These are phyloP conservation scores for Brachyalestes nurse DNA, from an alignment of 2,797 vertebrate genomes.

Conservation along the genomic window DNA sequence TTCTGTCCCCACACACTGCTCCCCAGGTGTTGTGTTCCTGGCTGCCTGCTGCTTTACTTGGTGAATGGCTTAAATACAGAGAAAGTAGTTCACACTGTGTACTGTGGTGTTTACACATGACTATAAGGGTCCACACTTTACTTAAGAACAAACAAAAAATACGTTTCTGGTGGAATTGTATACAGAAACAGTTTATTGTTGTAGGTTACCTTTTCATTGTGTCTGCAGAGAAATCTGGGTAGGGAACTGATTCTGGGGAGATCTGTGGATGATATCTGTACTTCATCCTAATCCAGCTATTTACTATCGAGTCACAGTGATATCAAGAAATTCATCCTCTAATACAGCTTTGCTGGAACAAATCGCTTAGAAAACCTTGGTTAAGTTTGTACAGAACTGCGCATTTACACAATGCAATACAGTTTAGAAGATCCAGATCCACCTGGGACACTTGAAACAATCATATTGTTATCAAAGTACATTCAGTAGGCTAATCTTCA, in stretches of 20 bases:
- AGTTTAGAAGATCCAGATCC: slow-evolving; percentile 41
- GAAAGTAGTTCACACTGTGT: too few relatives aligned
- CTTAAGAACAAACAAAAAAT: too few relatives aligned
- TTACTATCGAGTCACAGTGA: slow-evolving; percentile 56
- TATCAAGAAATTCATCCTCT: slow-evolving; percentile 17
- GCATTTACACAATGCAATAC: slow-evolving; percentile 29
- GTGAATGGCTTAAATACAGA: too few relatives aligned
- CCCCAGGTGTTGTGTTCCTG: too few relatives aligned
- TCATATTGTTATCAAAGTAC: slow-evolving; percentile 53
- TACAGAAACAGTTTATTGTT: slow-evolving; percentile 54
- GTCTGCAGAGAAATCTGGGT: slow-evolving; percentile 32
- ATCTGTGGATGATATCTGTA: slow-evolving; percentile 9
- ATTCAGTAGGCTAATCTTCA: slow-evolving; percentile 60
- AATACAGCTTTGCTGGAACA: slow-evolving; percentile 42
- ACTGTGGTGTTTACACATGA: too few relatives aligned
- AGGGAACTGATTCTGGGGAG: slow-evolving; percentile 12
- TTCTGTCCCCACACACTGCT: too few relatives aligned
- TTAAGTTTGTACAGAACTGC: slow-evolving; percentile 42
- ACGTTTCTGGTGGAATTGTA: background rate
- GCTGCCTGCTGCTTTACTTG: too few relatives aligned
- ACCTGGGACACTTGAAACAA: slow-evolving; percentile 37
- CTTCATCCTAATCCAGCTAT: slow-evolving; percentile 31
- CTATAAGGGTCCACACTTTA: too few relatives aligned
- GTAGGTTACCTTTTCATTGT: slow-evolving; percentile 36
- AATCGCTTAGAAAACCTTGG: slow-evolving; percentile 11